These are phyloP conservation scores for Echinarachnius parma DNA, from an alignment of 53 echinoderm and acorn worm species.

Conservation along the genomic window DNA sequence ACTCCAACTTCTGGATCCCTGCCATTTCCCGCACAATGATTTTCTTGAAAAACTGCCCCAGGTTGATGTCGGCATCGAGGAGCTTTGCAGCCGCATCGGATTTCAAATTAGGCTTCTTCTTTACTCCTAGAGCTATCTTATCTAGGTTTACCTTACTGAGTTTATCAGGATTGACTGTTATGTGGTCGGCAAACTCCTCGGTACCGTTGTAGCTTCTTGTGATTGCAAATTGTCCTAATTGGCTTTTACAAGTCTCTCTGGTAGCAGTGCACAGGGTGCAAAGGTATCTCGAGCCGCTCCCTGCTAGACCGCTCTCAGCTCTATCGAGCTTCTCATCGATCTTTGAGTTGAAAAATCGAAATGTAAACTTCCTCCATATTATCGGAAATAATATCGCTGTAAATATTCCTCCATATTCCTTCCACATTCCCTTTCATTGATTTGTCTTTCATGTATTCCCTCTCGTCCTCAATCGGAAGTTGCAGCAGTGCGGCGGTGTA, in stretches of 20 bases:
- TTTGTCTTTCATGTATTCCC: too few species aligned
- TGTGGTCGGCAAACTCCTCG: constrained; percentile 4
- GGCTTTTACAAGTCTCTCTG: constrained; percentile 4
- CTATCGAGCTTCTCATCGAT: too few species aligned
- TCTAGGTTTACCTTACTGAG: constrained; percentile 9
- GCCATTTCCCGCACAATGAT: constrained; percentile 32
- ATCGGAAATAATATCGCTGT: too few species aligned
- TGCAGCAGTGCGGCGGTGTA: too few species aligned
- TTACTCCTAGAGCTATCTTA: constrained; percentile 24
- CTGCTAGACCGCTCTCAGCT: too few species aligned
- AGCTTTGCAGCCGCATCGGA: not conserved
- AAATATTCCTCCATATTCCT: too few species aligned
- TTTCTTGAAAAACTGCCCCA: constrained; percentile 27
- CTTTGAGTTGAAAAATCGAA: too few species aligned
- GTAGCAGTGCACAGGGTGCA: constrained; percentile 51
- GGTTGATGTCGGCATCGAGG: constrained; percentile 35
- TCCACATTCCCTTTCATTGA: too few species aligned
- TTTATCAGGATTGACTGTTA: constrained; percentile 42
- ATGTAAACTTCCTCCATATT: too few species aligned
- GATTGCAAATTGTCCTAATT: constrained; percentile 35
- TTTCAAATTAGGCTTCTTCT: constrained; percentile 7
- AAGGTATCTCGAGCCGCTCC: constrained; percentile 4
- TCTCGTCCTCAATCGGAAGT: too few species aligned
- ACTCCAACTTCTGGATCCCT: constrained; percentile 25
- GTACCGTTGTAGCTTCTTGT: constrained; percentile 24